phyloP scores from a whole-genome alignment of 2,888 invertebrate species.

The Oscheius onirici region DNA sequence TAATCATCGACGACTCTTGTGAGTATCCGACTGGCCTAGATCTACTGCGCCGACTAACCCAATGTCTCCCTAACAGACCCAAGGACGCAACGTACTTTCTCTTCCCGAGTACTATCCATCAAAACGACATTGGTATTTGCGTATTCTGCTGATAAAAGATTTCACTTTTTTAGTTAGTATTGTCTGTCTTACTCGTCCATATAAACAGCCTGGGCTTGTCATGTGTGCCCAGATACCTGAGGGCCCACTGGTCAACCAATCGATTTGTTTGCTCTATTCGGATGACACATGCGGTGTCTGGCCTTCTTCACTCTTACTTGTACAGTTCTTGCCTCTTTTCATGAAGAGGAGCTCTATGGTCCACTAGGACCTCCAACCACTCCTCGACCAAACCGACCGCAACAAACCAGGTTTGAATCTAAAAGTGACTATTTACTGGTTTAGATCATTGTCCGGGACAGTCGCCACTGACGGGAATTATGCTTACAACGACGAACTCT shows the following conservation, averaged over 20 bases:
- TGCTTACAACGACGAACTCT: slow-evolving; percentile 58
- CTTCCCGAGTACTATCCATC: slow-evolving; percentile 22
- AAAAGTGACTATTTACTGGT: not conserved
- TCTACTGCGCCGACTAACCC: slow-evolving; percentile 28
- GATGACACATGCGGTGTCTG: slow-evolving; percentile 28
- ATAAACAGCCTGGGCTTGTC: not conserved
- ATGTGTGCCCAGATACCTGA: slow-evolving; percentile 3
- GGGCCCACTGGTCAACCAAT: slow-evolving; percentile 15
- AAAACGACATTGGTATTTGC: not conserved
- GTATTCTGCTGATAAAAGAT: not conserved
- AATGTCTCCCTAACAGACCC: slow-evolving; percentile 28
- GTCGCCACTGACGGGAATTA: slow-evolving; percentile 63
- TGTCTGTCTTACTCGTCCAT: not conserved
- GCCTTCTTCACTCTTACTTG: slow-evolving; percentile 6
- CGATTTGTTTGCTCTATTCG: slow-evolving; percentile 30
- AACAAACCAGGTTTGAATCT: slow-evolving; percentile 15
- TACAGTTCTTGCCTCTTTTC: slow-evolving; percentile 15
- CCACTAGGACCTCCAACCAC: slow-evolving; percentile 18
- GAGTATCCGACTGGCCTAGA: slow-evolving; percentile 32
- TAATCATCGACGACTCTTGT: slow-evolving; percentile 29
- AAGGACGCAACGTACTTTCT: slow-evolving; percentile 32
- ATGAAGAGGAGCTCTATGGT: slow-evolving; percentile 28
- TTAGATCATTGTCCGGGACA: slow-evolving; percentile 59
- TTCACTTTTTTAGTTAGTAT: not conserved
- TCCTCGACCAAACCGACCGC: slow-evolving; percentile 12